Percentiles rank a stretch among this genome's conserved stretches.
Evolutionary conservation across 1,140 invertebrate genomes (phyloP).

Genomic region (Drosophila repleta): DNA sequence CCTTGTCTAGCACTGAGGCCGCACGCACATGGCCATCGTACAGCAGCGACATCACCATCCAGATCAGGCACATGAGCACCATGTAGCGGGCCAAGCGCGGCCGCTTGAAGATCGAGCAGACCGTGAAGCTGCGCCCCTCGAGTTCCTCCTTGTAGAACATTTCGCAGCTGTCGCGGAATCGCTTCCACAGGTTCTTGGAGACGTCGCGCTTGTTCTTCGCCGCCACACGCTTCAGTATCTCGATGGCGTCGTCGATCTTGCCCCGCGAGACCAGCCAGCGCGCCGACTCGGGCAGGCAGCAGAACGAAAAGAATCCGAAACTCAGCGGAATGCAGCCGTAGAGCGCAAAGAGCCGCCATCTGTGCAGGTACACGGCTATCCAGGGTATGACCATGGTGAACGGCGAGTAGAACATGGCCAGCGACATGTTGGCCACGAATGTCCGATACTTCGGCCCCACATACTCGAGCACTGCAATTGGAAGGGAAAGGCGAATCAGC

Average conservation of each 20-base stretch:
- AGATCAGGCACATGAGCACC: constrained; percentile 90
- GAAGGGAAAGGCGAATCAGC: not conserved
- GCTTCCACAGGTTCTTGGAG: constrained; percentile 88
- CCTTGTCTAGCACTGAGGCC: constrained; percentile 89
- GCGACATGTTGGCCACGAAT: constrained; percentile 93
- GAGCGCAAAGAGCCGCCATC: constrained; percentile 90
- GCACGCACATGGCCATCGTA: constrained; percentile 95
- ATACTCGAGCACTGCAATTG: constrained; percentile 90
- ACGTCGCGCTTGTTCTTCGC: constrained; percentile 90
- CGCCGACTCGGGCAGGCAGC: constrained; percentile 91
- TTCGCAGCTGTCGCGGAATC: constrained; percentile 85
- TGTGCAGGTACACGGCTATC: constrained; percentile 89
- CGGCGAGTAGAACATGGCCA: constrained; percentile 92
- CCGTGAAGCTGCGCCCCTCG: constrained; percentile 88
- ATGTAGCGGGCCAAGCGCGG: constrained; percentile 89
- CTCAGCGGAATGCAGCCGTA: constrained; percentile 88
- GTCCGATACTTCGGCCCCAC: constrained; percentile 93
- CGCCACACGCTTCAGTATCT: constrained; percentile 91
- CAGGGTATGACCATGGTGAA: constrained; percentile 90
- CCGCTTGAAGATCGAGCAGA: constrained; percentile 90
- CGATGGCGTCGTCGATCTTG: constrained; percentile 89
- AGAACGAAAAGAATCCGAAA: constrained; percentile 88
- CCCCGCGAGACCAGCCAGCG: constrained; percentile 94
- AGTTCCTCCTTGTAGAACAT: constrained; percentile 87
- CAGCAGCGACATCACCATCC: constrained; percentile 94